Conservation (phyloP, 2,888 invertebrate species). For the Zygothrica quintamaculata region DNA sequence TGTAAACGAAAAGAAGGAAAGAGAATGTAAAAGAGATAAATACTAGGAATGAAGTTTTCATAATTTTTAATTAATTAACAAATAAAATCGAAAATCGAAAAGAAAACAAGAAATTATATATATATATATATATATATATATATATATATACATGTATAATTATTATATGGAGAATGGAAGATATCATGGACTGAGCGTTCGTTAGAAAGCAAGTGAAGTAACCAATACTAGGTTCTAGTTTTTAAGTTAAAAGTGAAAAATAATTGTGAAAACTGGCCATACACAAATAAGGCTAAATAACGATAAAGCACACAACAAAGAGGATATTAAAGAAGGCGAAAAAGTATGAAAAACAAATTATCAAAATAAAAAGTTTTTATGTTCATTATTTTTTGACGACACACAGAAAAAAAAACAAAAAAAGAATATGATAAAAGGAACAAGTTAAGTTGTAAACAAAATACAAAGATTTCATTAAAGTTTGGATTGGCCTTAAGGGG, state of each 20-base stretch:
- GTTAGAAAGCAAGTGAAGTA: slow-evolving; percentile 65
- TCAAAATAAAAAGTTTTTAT: slow-evolving; percentile 50
- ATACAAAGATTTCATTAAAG: slow-evolving; percentile 73
- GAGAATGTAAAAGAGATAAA: neutral
- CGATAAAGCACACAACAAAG: slow-evolving; percentile 57
- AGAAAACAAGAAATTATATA: slow-evolving; percentile 43
- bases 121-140: slow-evolving; percentile 25
- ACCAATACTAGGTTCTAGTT: slow-evolving; percentile 72
- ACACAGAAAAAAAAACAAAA: slow-evolving; percentile 31
- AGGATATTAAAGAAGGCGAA: no score
- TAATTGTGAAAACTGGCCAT: slow-evolving; percentile 61
- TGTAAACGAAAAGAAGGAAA: slow-evolving; percentile 18
- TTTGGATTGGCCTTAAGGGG: slow-evolving; percentile 33
- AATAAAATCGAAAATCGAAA: slow-evolving; percentile 24
- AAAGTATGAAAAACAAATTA: slow-evolving; percentile 2
- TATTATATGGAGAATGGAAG: slow-evolving; percentile 51
- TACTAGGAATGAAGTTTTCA: slow-evolving; percentile 62
- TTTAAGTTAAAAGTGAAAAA: slow-evolving; percentile 58
- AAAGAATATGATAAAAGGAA: slow-evolving; percentile 38
- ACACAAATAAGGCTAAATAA: slow-evolving; percentile 52
- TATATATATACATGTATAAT: slow-evolving; percentile 21
- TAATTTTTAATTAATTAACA: slow-evolving; percentile 62
- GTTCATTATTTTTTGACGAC: slow-evolving; percentile 62
- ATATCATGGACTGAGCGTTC: slow-evolving; percentile 83
- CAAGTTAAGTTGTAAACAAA: slow-evolving; percentile 68